These are phyloP conservation scores for Aethina tumida DNA, from an alignment of 1,140 invertebrate genomes.

Conservation along the genomic window DNA sequence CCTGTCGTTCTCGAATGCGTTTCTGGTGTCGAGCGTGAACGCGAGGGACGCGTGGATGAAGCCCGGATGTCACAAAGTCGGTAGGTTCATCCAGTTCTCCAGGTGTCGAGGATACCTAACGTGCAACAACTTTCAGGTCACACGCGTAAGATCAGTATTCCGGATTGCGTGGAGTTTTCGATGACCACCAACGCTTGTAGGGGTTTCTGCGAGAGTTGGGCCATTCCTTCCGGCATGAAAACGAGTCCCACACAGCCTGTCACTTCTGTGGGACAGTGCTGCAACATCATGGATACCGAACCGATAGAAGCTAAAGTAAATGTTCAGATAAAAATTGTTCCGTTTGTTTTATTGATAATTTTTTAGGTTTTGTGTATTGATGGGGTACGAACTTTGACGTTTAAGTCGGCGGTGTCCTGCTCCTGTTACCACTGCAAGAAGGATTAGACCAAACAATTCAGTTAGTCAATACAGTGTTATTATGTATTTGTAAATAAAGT, in stretches of 20 bases:
- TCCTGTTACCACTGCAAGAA: slow-evolving; percentile 79
- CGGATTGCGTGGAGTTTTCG: slow-evolving; percentile 72
- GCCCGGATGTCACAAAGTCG: slow-evolving; percentile 53
- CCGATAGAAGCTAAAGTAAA: slow-evolving; percentile 57
- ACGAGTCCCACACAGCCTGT: slow-evolving; percentile 59
- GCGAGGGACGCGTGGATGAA: slow-evolving; percentile 41
- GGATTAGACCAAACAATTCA: slow-evolving; percentile 48
- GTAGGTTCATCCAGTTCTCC: too few species aligned
- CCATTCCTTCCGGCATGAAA: slow-evolving; percentile 52
- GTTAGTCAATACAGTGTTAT: slow-evolving; percentile 14
- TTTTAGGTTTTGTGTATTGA: slow-evolving; percentile 69
- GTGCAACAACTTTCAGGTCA: slow-evolving; percentile 58
- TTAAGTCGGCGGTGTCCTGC: slow-evolving; percentile 75
- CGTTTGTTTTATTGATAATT: too few species aligned
- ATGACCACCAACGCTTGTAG: slow-evolving; percentile 80
- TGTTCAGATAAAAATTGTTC: too few species aligned
- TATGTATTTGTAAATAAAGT: too few species aligned
- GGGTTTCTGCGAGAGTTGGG: slow-evolving; percentile 78
- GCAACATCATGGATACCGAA: slow-evolving; percentile 80
- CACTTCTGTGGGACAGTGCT: slow-evolving; percentile 79
- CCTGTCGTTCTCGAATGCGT: slow-evolving; percentile 25
- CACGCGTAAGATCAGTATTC: slow-evolving; percentile 66
- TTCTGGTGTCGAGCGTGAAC: slow-evolving; percentile 17
- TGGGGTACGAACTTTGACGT: slow-evolving; percentile 62
- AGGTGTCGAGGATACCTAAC: too few species aligned